Evolutionary conservation across 2,888 invertebrate genomes (phyloP).

Genomic region (Schrankia costaestrigalis): DNA sequence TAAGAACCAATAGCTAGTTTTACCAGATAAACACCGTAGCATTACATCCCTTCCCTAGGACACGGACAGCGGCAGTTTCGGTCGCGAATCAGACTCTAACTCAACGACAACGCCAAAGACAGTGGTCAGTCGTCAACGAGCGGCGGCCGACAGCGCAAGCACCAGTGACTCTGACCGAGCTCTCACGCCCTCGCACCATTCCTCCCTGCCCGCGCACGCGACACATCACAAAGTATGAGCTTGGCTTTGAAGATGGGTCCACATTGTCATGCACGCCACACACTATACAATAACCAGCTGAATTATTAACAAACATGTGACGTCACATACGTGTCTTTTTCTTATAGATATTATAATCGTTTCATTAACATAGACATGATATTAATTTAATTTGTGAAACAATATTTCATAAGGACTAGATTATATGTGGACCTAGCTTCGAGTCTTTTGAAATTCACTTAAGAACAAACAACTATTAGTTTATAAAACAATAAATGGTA

Average conservation of each 20-base stretch:
- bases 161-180: constrained; percentile 81
- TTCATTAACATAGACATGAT: too few relatives aligned
- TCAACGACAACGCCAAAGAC: constrained; percentile 87
- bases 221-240: constrained; percentile 25
- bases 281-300: too few relatives aligned
- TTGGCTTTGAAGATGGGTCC: too few relatives aligned
- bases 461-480: too few relatives aligned
- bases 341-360: too few relatives aligned
- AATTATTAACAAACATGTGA: too few relatives aligned
- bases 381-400: too few relatives aligned
- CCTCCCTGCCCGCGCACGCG: constrained; percentile 33
- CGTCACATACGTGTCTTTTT: too few relatives aligned
- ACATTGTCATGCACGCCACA: not conserved
- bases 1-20: not conserved
- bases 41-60: constrained; percentile 45
- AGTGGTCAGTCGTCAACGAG: constrained; percentile 82
- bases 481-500: too few relatives aligned
- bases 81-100: constrained; percentile 89
- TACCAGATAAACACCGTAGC: not conserved
- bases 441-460: too few relatives aligned
- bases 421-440: too few relatives aligned
- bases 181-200: constrained; percentile 71
- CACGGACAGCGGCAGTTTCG: constrained; percentile 82
- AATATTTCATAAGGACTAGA: too few relatives aligned
- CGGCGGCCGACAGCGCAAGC: constrained; percentile 64